Conservation (phyloP, 1,140 invertebrate species). For the Ceratosolen fusciceps region DNA sequence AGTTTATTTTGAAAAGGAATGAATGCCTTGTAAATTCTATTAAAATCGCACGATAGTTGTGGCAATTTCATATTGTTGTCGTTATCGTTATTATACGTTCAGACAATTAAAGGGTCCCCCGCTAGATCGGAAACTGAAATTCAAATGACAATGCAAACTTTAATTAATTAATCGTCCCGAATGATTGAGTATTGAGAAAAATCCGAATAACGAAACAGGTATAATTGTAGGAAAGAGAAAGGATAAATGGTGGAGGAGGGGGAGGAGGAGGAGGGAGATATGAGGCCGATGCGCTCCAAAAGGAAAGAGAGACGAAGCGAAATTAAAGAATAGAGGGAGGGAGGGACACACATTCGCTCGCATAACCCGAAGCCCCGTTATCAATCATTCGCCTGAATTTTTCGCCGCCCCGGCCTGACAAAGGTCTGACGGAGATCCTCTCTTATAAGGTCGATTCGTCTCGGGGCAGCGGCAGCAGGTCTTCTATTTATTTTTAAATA, state of each 20-base stretch:
- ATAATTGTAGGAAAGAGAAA: not conserved
- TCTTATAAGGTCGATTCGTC: constrained; percentile 43
- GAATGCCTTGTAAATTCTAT: not conserved
- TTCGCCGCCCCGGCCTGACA: constrained; percentile 14
- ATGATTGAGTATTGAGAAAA: constrained; percentile 9
- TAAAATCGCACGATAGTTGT: not conserved
- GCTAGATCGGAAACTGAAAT: constrained; percentile 27
- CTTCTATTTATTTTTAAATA: not conserved
- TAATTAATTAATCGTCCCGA: constrained; percentile 42
- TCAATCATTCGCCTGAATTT: constrained; percentile 45
- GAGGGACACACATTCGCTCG: constrained; percentile 21
- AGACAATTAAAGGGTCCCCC: constrained; percentile 16
- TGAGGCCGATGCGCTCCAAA: constrained; percentile 11
- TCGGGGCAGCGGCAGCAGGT: constrained; percentile 10
- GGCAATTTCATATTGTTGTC: constrained; percentile 1
- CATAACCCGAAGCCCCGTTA: constrained; percentile 45
- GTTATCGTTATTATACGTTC: constrained; percentile 33
- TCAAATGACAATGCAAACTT: constrained; percentile 44
- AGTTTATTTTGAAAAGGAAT: not conserved
- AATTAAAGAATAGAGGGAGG: too few relatives aligned
- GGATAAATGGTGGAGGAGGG: not conserved
- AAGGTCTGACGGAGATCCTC: constrained; percentile 15
- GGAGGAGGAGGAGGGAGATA: not conserved
- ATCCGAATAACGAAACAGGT: constrained; percentile 9
- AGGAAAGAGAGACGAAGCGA: not conserved